Evolutionary conservation across 2,797 vertebrate species (phyloP).

Genomic region (Arvicola amphibius): DNA sequence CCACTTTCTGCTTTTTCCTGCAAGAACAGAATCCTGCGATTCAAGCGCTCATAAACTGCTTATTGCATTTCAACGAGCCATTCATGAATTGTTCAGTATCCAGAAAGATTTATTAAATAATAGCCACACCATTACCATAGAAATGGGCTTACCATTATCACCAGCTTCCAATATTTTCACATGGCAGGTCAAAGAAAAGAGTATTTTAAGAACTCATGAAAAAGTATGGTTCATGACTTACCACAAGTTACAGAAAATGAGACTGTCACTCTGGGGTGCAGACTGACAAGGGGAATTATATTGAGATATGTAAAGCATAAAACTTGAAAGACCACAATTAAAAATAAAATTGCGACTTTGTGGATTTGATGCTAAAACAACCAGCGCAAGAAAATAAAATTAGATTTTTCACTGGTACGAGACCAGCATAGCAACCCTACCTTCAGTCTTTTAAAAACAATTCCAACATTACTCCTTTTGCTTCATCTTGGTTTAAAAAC

Average conservation of each 20-base stretch:
- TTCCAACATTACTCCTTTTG: not conserved
- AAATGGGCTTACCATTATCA: conserved; percentile 82
- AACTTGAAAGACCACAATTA: conserved; percentile 47
- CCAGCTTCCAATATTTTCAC: conserved; percentile 68
- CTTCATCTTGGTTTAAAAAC: not conserved
- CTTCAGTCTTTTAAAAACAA: conserved; percentile 3
- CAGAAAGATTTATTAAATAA: conserved; percentile 84
- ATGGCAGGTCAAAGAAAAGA: conserved; percentile 68
- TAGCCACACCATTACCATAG: conserved; percentile 84
- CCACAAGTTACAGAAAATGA: conserved; percentile 58
- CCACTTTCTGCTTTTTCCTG: conserved; percentile 60
- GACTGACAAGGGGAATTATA: not conserved
- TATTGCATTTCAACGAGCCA: conserved; percentile 83
- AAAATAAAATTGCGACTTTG: conserved; percentile 46
- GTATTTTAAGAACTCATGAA: conserved; percentile 54
- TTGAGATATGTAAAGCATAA: not conserved
- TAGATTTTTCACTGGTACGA: conserved; percentile 35
- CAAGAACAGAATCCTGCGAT: conserved; percentile 70
- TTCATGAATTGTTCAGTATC: conserved; percentile 84
- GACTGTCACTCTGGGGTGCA: conserved; percentile 18
- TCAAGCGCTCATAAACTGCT: conserved; percentile 77
- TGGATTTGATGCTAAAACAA: conserved; percentile 42
- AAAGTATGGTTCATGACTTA: conserved; percentile 50
- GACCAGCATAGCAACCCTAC: not conserved
- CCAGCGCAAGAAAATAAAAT: conserved; percentile 35